Base-by-base conservation (phyloP, 2,113 vertebrate genomes). In the Prinia subflava region DNA sequence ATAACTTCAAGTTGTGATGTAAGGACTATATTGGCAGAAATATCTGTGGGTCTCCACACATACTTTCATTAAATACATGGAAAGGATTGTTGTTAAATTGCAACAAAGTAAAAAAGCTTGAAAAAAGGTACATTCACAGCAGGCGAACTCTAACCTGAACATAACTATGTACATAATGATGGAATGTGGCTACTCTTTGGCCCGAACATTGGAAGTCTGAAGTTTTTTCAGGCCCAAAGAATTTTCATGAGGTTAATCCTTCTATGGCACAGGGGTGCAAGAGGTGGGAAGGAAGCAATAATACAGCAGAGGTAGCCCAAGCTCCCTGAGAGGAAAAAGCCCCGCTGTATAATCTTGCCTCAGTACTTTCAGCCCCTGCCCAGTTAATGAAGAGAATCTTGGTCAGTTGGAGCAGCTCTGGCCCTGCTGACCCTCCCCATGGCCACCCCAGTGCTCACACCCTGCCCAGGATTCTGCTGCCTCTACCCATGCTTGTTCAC, bases 1-100 rank as follows among this genome's bases (percentile, higher is more conserved):
- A 87, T 25, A 93, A 49, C 69, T 91, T 76, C 56, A 35, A 56
- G 52, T 84, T 69, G 49, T 77, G 76, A 89, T 90, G 76, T 88
- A 95, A 93, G 92, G 83, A 57, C 57, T 87, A 24, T 21, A 24
- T 46, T 53, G 67, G 71, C 89, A 83, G 63, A 73, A 85, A 75
- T 80, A 56, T 14, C 65, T 35, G 15, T 55, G 62, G 0, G 2
- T 53, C 49, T 93, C 79, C 83, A 87, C 76, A 65, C 46, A 50
- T 62, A 67, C 33, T 77, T 86, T 77, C 76, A 81, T 65, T 81
- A 83, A 94, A 83, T 65, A 46, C 62, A 41, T 80, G 30, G 62
- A 69, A 90, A 65, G 10, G 57, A 60, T 65, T 76, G 44, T 27
- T 55, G 49, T 68, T 62, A 92, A 81, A 63, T 63, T 83, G 28